Conservation (phyloP, 2,797 vertebrate species). For the Cirrhinus molitorella region DNA sequence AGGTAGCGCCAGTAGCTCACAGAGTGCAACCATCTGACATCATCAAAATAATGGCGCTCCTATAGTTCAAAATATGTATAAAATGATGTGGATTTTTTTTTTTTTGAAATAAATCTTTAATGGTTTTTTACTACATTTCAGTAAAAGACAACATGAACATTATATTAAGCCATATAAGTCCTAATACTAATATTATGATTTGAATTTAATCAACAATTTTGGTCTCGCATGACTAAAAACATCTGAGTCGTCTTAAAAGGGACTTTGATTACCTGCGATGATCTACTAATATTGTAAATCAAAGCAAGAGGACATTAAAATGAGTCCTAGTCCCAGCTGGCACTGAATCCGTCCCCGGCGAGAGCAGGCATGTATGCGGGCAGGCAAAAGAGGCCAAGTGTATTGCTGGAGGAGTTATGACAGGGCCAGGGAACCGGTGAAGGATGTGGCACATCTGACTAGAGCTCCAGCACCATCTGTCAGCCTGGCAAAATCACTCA, state of each 20-base stretch:
- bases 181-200: no score
- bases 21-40: no score
- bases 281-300: slow-evolving; percentile 39
- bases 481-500: slow-evolving; percentile 59
- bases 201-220: not conserved
- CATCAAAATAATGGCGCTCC: no score
- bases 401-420: slow-evolving; percentile 50
- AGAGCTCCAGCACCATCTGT: slow-evolving; percentile 65
- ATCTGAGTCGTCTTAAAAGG: not conserved
- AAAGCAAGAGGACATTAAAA: slow-evolving; percentile 40
- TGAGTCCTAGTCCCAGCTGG: slow-evolving; percentile 30
- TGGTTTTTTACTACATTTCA: no score
- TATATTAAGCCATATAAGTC: no score
- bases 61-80: no score
- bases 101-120: no score
- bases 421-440: slow-evolving; percentile 56
- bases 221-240: not conserved
- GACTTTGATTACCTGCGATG: not conserved
- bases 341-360: slow-evolving; percentile 12
- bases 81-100: no score
- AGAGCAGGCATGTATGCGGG: slow-evolving; percentile 18
- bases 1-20: no score
- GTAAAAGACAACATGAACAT: no score
- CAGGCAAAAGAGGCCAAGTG: slow-evolving; percentile 54
- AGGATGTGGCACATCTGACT: slow-evolving; percentile 63